Evolutionary conservation across 2,113 vertebrate species (phyloP), one percentile per base, ranked within the genome.

Genomic region (Gymnarchus niloticus): DNA sequence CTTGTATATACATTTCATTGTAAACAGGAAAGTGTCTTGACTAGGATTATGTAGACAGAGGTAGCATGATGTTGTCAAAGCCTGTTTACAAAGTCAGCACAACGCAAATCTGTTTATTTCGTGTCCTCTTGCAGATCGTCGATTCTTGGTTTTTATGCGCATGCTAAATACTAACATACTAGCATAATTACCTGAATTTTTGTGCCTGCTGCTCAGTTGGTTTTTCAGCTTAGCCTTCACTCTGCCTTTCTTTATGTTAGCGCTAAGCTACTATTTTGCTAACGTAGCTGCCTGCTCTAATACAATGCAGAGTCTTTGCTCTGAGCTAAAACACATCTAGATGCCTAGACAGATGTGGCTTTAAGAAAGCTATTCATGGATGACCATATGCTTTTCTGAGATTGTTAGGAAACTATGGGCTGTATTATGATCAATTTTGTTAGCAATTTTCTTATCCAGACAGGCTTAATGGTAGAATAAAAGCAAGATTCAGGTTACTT

Each of bases 261-360:
- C 10, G 25, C 23, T 78, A 37, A 3, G 41, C 44, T 78, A n/a
- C 46, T 49, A 10, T 28, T 82, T 14, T 82, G 51, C n/a, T 54
- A 51, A 9, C 0, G 8, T 25, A 51, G 77, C 23, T 51, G 44
- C 25, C 44, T 1, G 3, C 6, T 28, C n/a, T 48, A 25, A 23
- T 37, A 73, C 65, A 14, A 41, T 41, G 65, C 33, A 73, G 65
- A 41, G 33, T 17, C 33, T 73, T 3, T n/a, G 41, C 73, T 8
- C 37, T n/a, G 19, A 77, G 37, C 21, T 23, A 21, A n/a, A 78
- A 48, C 56, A 87, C 21, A 56, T 19, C 85, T 57, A 86, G 65
- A 61, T 41, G 44, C n/a, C 59, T 65, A 86, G 83, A 81, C 7
- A 59, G 23, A 81, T 87, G 87, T 56, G 19, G 48, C 65, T 59